Conservation (phyloP, 1,140 invertebrate genomes). For the Drosophila willistoni region DNA sequence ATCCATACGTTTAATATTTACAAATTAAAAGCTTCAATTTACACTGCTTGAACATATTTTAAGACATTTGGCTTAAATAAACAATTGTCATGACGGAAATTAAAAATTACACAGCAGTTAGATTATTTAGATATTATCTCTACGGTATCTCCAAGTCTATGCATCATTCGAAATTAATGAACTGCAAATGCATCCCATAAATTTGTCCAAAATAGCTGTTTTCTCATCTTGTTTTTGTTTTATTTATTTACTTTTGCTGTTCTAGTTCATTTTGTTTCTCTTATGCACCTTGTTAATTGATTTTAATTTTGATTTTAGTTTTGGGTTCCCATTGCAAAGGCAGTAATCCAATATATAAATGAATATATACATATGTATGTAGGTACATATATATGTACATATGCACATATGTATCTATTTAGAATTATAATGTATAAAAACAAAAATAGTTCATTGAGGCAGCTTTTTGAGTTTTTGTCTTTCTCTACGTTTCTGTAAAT, state of each 20-base stretch:
- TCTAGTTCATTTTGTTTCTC: constrained; percentile 27
- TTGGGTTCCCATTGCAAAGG: constrained; percentile 34
- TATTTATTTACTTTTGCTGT: constrained; percentile 9
- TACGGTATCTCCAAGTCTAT: not conserved
- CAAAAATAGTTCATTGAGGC: constrained; percentile 65
- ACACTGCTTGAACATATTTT: too few species aligned
- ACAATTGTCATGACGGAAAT: too few species aligned
- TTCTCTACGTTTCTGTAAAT: constrained; percentile 20
- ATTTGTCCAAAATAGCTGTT: constrained; percentile 3
- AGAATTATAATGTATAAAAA: not conserved
- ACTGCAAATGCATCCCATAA: not conserved
- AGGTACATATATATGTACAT: not conserved
- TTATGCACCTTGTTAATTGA: constrained; percentile 11
- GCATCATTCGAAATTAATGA: not conserved
- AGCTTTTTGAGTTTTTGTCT: constrained; percentile 13
- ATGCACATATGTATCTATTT: not conserved
- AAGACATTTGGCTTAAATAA: too few species aligned
- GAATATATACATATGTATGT: constrained; percentile 14
- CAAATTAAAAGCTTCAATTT: too few species aligned
- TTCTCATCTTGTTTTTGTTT: not conserved
- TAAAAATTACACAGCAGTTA: too few species aligned
- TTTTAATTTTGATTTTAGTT: constrained; percentile 36
- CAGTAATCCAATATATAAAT: constrained; percentile 55
- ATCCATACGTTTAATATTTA: too few species aligned
- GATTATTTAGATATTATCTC: not conserved